phyloP scores from a whole-genome alignment of 2,797 vertebrate genomes.

The Alfaro cultratus region DNA sequence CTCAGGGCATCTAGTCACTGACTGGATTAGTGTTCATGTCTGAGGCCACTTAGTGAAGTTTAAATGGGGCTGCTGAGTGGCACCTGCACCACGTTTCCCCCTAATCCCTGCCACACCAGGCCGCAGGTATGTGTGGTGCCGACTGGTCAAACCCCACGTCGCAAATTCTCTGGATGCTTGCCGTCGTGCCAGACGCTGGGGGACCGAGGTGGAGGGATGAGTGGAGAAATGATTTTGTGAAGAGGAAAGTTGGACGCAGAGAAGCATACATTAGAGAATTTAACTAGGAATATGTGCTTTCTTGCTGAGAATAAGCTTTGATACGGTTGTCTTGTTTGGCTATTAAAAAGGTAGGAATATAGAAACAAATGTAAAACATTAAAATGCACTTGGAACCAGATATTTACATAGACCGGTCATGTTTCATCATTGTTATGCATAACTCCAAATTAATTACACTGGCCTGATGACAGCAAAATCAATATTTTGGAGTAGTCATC shows the following conservation, averaged over 20 bases:
- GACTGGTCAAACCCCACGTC: constrained; percentile 62
- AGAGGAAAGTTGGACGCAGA: neutral
- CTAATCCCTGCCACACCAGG: constrained; percentile 62
- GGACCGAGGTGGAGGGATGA: constrained; percentile 47
- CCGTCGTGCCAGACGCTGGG: constrained; percentile 68
- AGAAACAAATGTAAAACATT: neutral
- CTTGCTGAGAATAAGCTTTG: neutral
- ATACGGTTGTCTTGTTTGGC: neutral
- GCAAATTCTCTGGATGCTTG: constrained; percentile 81
- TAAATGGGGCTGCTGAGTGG: constrained; percentile 74
- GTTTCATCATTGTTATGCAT: neutral
- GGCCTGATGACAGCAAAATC: neutral
- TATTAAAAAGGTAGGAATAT: neutral
- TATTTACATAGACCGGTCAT: neutral
- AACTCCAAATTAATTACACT: neutral
- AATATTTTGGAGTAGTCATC: too few relatives aligned
- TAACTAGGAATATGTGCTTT: neutral
- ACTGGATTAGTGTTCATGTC: constrained; percentile 80
- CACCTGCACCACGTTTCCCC: constrained; percentile 70
- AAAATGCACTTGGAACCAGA: neutral
- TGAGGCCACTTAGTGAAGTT: constrained; percentile 78
- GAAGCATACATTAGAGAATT: neutral
- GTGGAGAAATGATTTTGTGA: constrained; percentile 33
- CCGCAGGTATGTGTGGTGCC: constrained; percentile 77
- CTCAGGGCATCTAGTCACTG: constrained; percentile 74